A percentile compares a stretch with the other conserved stretches of the same genome.
These are phyloP conservation scores for Limosa lapponica DNA, from an alignment of 2,797 vertebrate genomes.

Conservation along the genomic window DNA sequence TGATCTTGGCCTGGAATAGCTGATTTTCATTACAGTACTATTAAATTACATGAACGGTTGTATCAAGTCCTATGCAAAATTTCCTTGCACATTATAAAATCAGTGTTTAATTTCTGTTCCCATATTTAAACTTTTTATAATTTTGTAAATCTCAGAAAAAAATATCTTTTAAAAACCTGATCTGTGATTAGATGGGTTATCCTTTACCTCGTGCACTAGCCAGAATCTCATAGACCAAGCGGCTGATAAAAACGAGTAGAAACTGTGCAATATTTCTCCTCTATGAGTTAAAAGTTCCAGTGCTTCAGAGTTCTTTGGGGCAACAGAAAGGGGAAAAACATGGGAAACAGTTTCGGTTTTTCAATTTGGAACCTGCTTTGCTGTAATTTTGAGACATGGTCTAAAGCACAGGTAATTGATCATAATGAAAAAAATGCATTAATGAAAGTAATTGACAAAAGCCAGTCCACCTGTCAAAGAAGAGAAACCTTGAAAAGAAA, in stretches of 20 bases:
- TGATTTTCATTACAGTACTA: background rate
- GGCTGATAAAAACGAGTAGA: conserved; percentile 3
- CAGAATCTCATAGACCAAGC: conserved; percentile 34
- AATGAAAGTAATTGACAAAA: conserved; percentile 82
- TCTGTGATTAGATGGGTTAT: background rate
- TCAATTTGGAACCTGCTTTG: background rate
- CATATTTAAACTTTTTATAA: background rate
- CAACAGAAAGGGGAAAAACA: background rate
- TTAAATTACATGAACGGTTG: background rate
- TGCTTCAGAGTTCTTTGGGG: background rate
- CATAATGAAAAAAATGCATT: conserved; percentile 63
- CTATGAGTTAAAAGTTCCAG: background rate
- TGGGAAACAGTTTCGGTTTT: background rate
- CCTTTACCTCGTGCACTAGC: background rate
- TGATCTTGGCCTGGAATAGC: background rate
- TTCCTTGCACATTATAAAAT: conserved; percentile 42
- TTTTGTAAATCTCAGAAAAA: conserved; percentile 41
- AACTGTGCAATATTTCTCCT: background rate
- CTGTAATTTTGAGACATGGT: conserved; percentile 22
- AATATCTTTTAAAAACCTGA: background rate
- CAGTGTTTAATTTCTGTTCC: background rate
- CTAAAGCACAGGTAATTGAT: conserved; percentile 59
- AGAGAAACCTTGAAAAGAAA: conserved; percentile 79
- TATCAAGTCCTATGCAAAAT: background rate
- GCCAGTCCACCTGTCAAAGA: conserved; percentile 75